phyloP scores from a whole-genome alignment of 1,140 invertebrate species.

The Chelonus insularis region DNA sequence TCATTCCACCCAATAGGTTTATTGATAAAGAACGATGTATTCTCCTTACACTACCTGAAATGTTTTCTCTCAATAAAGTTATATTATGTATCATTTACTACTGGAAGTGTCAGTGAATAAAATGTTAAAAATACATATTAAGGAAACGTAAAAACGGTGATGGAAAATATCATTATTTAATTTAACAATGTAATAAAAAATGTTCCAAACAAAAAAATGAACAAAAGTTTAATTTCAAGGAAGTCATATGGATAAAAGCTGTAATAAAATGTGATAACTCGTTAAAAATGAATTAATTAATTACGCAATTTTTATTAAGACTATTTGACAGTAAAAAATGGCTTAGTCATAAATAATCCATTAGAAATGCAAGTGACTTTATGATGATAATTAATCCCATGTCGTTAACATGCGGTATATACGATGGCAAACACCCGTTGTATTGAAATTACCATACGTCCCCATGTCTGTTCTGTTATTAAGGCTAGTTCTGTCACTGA shows the following conservation, averaged over 20 bases:
- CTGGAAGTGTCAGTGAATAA: background rate
- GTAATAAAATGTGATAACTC: no score
- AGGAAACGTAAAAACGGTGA: background rate
- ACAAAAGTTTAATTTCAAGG: no score
- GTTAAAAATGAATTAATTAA: no score
- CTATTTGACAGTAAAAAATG: background rate
- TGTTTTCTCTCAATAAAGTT: conserved; percentile 1
- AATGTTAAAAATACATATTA: background rate
- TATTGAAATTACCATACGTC: conserved; percentile 9
- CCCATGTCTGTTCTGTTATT: background rate
- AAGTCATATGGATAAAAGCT: no score
- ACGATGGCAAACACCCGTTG: background rate
- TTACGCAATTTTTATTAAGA: no score
- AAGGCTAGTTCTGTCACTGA: background rate
- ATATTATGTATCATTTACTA: conserved; percentile 9
- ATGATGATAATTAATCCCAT: conserved; percentile 22
- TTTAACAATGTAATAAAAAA: background rate
- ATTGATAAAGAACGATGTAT: background rate
- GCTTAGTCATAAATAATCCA: background rate
- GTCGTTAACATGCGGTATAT: conserved; percentile 15
- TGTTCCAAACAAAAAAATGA: no score
- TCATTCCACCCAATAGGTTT: background rate
- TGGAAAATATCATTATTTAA: background rate
- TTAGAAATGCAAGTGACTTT: conserved; percentile 8
- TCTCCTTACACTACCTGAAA: background rate